Conservation (phyloP, 2,797 vertebrate species). For the Echiichthys vipera region DNA sequence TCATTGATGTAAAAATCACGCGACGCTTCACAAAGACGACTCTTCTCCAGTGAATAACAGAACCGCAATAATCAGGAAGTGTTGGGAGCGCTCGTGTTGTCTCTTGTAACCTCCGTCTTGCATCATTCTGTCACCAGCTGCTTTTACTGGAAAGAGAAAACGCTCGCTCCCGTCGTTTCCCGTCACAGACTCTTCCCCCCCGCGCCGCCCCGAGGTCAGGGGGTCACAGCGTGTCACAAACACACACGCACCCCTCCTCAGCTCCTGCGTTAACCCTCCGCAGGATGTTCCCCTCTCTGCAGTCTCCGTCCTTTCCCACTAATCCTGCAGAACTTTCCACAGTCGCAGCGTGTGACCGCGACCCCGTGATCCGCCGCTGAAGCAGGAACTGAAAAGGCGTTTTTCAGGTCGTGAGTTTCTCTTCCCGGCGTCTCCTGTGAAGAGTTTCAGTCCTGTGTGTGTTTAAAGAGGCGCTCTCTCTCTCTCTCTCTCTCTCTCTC, state of each 20-base stretch:
- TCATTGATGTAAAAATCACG: no score
- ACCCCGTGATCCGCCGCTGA: conserved; percentile 48
- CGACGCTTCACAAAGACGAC: no score
- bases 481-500: no score
- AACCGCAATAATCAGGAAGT: conserved; percentile 22
- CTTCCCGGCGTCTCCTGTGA: conserved; percentile 14
- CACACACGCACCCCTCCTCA: conserved; percentile 26
- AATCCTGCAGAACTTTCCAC: neutral
- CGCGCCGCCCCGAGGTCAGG: no score
- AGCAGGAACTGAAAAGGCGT: conserved; percentile 48
- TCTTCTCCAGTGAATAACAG: neutral
- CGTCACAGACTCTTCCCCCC: conserved; percentile 13
- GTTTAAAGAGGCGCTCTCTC: no score
- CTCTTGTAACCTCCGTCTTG: no score
- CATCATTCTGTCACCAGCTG: no score
- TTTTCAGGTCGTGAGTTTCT: neutral
- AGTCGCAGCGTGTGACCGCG: neutral
- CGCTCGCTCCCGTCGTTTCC: no score
- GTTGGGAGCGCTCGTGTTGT: no score
- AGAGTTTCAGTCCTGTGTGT: conserved; percentile 36
- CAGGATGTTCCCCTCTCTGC: no score
- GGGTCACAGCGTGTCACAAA: conserved; percentile 16
- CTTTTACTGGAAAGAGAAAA: conserved; percentile 5
- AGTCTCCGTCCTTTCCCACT: neutral
- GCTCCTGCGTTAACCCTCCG: conserved; percentile 11